phyloP scores from a whole-genome alignment of 30 jellyfish, hydroid and myxozoan genomes.

The Turritopsis dohrnii region DNA sequence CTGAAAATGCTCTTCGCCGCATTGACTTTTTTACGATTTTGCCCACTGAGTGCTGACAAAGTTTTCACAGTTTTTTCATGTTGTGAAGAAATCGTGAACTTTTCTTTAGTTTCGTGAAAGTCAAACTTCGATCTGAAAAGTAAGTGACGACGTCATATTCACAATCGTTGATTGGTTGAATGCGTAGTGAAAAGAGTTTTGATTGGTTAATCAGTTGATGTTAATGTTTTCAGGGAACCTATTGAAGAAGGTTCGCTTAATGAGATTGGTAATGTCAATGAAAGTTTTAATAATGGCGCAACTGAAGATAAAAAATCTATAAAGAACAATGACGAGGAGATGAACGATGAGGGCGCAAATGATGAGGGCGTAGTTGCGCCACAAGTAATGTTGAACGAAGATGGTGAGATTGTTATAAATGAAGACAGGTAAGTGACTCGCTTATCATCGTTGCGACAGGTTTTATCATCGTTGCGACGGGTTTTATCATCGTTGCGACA shows the following conservation, averaged over 20 bases:
- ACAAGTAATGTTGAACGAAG: constrained; percentile 68
- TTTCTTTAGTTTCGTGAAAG: constrained; percentile 23
- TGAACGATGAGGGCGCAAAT: constrained; percentile 29
- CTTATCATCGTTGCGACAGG: too few species aligned
- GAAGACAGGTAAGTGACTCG: constrained; percentile 66
- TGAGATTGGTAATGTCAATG: constrained; percentile 9
- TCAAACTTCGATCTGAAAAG: constrained; percentile 22
- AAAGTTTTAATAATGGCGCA: not conserved
- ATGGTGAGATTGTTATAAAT: constrained; percentile 70
- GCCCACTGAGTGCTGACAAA: too few species aligned
- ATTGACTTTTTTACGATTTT: too few species aligned
- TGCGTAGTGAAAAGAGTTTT: not conserved
- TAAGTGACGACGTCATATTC: not conserved
- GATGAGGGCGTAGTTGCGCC: constrained; percentile 75
- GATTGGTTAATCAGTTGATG: not conserved
- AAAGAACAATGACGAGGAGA: not conserved
- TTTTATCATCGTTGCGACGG: too few species aligned
- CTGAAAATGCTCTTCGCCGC: too few species aligned
- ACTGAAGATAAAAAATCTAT: not conserved
- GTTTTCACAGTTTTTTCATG: too few species aligned
- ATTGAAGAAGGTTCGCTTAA: constrained; percentile 14
- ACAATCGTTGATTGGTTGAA: not conserved
- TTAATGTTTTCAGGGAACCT: not conserved
- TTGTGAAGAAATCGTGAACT: not conserved
- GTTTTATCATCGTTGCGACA: too few species aligned